Evolutionary conservation across 53 echinoderm and acorn worm species (phyloP).

Genomic region (Crossaster papposus): DNA sequence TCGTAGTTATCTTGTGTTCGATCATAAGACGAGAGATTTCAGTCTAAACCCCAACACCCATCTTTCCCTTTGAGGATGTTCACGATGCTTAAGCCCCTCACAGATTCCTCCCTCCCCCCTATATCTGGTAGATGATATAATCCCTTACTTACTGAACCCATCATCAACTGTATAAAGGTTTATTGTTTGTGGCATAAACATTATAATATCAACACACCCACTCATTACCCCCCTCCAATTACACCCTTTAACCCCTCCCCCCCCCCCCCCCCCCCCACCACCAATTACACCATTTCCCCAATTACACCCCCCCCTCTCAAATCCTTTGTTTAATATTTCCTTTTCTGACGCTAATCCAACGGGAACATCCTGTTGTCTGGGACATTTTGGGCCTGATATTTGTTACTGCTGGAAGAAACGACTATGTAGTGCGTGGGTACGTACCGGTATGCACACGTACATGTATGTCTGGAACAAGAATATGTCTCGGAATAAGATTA

Average conservation of each 20-base stretch:
- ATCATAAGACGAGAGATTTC: no score
- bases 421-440: no score
- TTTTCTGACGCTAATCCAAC: constrained; percentile 5
- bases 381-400: background rate
- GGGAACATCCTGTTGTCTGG: constrained; percentile 47
- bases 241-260: no score
- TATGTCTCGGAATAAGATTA: background rate
- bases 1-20: no score
- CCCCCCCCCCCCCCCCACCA: no score
- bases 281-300: no score
- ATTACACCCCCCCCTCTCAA: background rate
- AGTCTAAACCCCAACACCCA: background rate
- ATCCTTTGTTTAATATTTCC: background rate
- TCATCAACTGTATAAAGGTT: background rate
- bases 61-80: background rate
- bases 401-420: background rate
- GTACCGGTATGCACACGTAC: background rate
- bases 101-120: constrained; percentile 5
- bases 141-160: background rate
- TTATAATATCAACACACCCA: no score
- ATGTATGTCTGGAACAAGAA: background rate
- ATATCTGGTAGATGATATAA: background rate
- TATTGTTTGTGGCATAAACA: constrained; percentile 4
- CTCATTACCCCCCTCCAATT: no score
- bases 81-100: background rate